These are phyloP conservation scores for Rallus limicola DNA, from an alignment of 2,113 vertebrate genomes.

Conservation along the genomic window DNA sequence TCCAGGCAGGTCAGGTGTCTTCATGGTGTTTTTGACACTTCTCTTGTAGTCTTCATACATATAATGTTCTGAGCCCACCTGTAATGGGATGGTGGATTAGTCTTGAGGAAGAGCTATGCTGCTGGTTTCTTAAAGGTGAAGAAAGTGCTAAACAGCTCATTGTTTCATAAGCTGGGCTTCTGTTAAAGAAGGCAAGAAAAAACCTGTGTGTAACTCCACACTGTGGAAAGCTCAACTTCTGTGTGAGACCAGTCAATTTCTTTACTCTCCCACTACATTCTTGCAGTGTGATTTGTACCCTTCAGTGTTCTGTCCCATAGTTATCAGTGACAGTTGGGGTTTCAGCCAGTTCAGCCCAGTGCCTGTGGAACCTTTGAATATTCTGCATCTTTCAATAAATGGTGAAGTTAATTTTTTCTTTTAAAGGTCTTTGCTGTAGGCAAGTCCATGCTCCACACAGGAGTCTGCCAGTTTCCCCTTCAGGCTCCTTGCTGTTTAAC, in stretches of 20 bases:
- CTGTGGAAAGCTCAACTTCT: neutral
- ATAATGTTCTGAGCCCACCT: neutral
- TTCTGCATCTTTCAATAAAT: neutral
- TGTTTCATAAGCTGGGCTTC: neutral
- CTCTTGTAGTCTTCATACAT: neutral
- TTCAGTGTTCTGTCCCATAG: neutral
- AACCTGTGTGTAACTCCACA: accelerated
- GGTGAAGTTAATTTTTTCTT: neutral
- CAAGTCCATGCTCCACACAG: neutral
- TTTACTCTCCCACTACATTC: neutral
- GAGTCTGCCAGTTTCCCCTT: neutral
- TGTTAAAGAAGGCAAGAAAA: neutral
- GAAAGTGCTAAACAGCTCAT: neutral
- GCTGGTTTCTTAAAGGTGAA: neutral
- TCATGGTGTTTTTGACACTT: neutral
- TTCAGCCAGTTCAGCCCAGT: neutral
- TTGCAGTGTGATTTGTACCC: neutral
- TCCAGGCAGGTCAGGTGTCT: neutral
- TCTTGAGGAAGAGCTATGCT: neutral
- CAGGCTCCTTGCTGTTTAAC: neutral
- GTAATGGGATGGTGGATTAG: neutral
- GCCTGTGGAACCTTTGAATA: neutral
- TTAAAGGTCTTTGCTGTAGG: neutral
- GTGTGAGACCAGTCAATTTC: neutral
- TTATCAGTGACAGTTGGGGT: neutral